Conservation (phyloP, 2,888 invertebrate species). For the Tenthredo distinguenda region DNA sequence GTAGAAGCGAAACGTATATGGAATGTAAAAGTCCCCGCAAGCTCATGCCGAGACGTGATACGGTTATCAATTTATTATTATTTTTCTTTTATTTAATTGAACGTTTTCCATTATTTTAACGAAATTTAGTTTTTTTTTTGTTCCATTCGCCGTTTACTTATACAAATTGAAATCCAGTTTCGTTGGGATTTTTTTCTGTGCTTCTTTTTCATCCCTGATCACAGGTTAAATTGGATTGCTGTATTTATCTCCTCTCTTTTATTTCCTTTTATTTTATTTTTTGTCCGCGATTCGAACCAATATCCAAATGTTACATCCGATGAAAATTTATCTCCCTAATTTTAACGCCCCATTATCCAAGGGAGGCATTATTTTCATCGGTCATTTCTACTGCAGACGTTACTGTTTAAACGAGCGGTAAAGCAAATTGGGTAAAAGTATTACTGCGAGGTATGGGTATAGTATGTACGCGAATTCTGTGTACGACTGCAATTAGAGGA, state of each 20-base stretch:
- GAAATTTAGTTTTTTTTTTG: background rate
- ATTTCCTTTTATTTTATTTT: background rate
- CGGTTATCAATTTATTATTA: background rate
- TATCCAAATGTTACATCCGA: background rate
- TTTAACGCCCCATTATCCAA: background rate
- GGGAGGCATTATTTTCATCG: background rate
- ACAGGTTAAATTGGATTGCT: background rate
- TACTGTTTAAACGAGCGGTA: background rate
- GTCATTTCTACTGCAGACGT: background rate
- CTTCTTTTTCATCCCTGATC: background rate
- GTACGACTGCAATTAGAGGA: background rate
- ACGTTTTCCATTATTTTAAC: background rate
- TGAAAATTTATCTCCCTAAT: slow-evolving; percentile 4
- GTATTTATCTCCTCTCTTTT: background rate
- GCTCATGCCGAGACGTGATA: background rate
- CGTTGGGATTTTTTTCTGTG: background rate
- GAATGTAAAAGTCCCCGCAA: background rate
- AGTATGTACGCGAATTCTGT: no score
- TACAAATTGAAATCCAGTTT: background rate
- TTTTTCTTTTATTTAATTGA: background rate
- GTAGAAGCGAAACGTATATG: background rate
- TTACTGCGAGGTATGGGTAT: background rate
- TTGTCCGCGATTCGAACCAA: background rate
- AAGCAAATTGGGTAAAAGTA: slow-evolving; percentile 15
- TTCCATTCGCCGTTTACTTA: background rate